These are phyloP conservation scores for Catharus ustulatus DNA, from an alignment of 2,797 vertebrate species.

Conservation along the genomic window DNA sequence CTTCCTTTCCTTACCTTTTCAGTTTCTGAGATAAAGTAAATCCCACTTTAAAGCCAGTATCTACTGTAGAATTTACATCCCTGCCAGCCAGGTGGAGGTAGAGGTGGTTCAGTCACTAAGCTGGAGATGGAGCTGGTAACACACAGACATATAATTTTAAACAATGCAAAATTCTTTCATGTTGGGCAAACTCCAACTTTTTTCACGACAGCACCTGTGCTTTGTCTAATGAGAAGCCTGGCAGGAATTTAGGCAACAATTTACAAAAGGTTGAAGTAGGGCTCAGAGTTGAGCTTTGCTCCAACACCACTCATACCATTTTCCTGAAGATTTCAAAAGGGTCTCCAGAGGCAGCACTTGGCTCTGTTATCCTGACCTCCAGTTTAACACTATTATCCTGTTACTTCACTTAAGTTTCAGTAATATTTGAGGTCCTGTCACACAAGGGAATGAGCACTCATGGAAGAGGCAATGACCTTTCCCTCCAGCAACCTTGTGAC, in stretches of 20 bases:
- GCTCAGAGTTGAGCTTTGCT: background rate
- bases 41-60: background rate
- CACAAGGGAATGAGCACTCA: background rate
- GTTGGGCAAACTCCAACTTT: background rate
- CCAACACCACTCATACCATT: accelerated
- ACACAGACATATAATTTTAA: background rate
- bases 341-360: background rate
- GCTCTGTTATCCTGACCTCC: background rate
- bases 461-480: background rate
- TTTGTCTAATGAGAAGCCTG: background rate
- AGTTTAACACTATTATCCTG: background rate
- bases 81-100: background rate
- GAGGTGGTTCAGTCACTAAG: background rate
- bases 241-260: background rate
- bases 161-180: background rate
- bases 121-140: background rate
- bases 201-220: background rate
- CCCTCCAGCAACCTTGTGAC: background rate
- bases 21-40: background rate
- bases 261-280: accelerated
- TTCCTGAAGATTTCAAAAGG: background rate
- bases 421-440: background rate
- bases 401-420: background rate
- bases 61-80: background rate
- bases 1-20: background rate